phyloP scores from a whole-genome alignment of 2,888 invertebrate species.

The Terebella lapidaria region DNA sequence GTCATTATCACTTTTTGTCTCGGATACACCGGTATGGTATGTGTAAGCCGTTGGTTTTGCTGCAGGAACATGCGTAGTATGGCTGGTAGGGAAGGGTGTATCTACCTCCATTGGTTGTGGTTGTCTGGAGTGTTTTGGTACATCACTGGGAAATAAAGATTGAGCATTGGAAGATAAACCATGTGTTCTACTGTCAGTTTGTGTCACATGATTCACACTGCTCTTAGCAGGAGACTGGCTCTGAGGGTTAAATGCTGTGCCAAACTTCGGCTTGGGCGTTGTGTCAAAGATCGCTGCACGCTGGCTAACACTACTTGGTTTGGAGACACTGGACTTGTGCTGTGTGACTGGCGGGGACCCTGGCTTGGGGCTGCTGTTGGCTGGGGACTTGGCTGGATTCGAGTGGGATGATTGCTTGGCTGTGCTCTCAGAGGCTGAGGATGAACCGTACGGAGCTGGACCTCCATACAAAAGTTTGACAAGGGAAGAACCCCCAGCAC shows the following conservation, averaged over 20 bases:
- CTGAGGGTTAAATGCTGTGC: not conserved
- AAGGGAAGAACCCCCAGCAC: not conserved
- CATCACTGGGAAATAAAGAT: no score
- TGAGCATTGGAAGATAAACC: not conserved
- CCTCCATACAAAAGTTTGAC: not conserved
- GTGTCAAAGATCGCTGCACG: not conserved
- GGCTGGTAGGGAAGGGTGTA: no score
- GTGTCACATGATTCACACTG: not conserved
- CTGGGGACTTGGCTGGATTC: not conserved
- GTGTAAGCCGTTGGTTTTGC: not conserved
- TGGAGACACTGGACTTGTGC: not conserved
- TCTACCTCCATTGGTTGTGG: no score
- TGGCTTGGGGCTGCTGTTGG: not conserved
- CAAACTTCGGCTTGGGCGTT: not conserved
- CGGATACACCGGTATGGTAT: not conserved
- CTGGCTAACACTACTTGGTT: not conserved
- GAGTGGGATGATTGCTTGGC: not conserved
- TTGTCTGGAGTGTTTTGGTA: not conserved
- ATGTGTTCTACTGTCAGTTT: not conserved
- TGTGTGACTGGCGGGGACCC: not conserved
- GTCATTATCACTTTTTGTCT: not conserved
- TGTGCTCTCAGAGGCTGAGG: not conserved
- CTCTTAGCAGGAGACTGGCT: not conserved
- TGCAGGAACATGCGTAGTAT: no score
- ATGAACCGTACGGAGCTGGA: not conserved